Conservation (phyloP, 2,797 vertebrate species). For the Limosa lapponica region DNA sequence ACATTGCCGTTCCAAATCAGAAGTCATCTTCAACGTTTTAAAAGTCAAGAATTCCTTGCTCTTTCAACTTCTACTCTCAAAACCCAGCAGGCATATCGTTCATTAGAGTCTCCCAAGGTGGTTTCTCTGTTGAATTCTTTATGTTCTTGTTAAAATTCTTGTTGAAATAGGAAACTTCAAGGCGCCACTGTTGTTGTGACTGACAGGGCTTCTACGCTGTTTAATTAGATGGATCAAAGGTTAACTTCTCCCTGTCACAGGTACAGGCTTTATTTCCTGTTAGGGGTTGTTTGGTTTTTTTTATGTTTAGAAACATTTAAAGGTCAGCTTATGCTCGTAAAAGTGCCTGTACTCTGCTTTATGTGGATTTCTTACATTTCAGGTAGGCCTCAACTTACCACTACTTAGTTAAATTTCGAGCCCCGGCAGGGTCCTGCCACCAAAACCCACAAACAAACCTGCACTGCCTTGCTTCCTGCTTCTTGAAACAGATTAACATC, state of each 20-base stretch:
- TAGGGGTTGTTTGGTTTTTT: not conserved
- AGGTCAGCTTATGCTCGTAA: not conserved
- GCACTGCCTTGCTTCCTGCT: not conserved
- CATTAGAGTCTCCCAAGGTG: not conserved
- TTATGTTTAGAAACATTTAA: not conserved
- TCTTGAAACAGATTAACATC: not conserved
- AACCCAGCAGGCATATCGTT: not conserved
- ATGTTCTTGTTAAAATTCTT: not conserved
- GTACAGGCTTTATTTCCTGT: not conserved
- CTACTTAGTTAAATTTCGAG: not conserved
- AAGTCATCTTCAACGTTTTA: not conserved
- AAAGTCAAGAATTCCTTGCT: not conserved
- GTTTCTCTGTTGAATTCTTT: accelerated
- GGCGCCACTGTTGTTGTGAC: not conserved
- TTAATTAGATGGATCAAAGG: not conserved
- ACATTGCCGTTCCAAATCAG: not conserved
- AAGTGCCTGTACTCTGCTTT: not conserved
- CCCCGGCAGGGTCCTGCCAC: not conserved
- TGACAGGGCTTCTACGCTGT: not conserved
- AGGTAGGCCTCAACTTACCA: not conserved
- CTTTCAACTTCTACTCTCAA: not conserved
- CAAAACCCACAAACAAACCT: not conserved
- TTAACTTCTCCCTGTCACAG: not conserved
- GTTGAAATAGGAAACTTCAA: not conserved
- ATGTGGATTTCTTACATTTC: not conserved